Conservation (phyloP, 2,797 vertebrate genomes). For the Leucoraja ocellata region DNA sequence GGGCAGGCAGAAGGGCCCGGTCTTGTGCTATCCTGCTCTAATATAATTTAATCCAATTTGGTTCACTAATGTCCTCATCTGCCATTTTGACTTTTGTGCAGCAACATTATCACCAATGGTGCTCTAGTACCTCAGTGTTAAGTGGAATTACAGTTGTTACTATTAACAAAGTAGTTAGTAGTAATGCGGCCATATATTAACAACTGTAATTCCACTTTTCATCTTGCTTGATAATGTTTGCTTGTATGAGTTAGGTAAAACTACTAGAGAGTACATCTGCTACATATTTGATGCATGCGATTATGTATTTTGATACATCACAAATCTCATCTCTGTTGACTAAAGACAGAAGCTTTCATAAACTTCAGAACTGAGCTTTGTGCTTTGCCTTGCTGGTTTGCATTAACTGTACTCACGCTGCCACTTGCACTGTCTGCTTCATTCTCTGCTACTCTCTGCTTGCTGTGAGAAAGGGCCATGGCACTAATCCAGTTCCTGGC, state of each 20-base stretch:
- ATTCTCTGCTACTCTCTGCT: background rate
- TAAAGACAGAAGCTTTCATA: background rate
- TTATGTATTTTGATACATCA: background rate
- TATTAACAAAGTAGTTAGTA: too few species aligned
- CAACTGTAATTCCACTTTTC: background rate
- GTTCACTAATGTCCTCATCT: too few species aligned
- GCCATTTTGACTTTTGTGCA: too few species aligned
- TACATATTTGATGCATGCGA: background rate
- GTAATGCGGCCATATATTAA: too few species aligned
- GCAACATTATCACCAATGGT: too few species aligned
- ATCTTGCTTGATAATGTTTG: background rate
- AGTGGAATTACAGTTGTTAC: too few species aligned
- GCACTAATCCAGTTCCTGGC: background rate
- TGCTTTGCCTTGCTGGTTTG: background rate
- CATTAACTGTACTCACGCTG: background rate
- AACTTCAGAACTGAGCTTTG: background rate
- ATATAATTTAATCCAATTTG: too few species aligned
- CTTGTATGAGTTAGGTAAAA: background rate
- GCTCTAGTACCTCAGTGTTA: too few species aligned
- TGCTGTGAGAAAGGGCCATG: background rate
- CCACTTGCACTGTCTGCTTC: background rate
- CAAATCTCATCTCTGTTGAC: background rate
- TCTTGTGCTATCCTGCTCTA: too few species aligned
- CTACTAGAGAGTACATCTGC: background rate
- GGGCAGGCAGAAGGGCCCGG: too few species aligned